Base-by-base conservation (phyloP, 2,888 invertebrate species). In the Pseudoips prasinana region DNA sequence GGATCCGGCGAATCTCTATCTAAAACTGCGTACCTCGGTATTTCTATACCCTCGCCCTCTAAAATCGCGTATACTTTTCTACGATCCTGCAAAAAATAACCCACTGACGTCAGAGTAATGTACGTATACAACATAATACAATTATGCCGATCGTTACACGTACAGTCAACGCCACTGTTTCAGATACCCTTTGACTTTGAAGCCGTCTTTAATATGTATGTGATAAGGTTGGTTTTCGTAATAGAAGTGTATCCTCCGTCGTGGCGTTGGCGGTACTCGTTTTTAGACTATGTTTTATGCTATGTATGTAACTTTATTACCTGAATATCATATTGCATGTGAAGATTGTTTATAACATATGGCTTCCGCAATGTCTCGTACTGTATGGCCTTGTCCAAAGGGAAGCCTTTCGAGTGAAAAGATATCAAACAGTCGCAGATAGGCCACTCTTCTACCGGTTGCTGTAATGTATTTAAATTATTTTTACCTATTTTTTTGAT, bases 341-440 rank as follows among this genome's bases (percentile, higher is more conserved):
- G 96, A 55, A 99, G 92, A 90, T 99, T 98, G 82, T 99, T 99
- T 61, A 99, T 96, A 50, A 98, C 95, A 75, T 98, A 99, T 0
- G 99, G 99, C 76, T 95, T 95, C 53, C 98, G 91, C 39, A 98
- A 89, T 65, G 95, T 95, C 33, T 98, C 95, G 86, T 99, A 99
- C 65, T 95, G 95, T 61, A 99, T 97, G 14, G 99, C 99, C 89
- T 99, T 99, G 69, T 98, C 97, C 46, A 99, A 89, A 0, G 99
- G 99, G 85, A 99, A 99, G 20, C 99, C 98, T 84, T 97, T 97
- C 2, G 98, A 98, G 83, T 98, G 98, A 83, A 99, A 99, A 33
- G 98, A 98, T 64, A 99, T 97, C 27, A 99, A 91, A 73, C 98
- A 99, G 86, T 99, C 99, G 72, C 98, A 98, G 31, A 95, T 90